Base-by-base conservation (phyloP, 2,888 invertebrate species). In the Cremastinae sp. region DNA sequence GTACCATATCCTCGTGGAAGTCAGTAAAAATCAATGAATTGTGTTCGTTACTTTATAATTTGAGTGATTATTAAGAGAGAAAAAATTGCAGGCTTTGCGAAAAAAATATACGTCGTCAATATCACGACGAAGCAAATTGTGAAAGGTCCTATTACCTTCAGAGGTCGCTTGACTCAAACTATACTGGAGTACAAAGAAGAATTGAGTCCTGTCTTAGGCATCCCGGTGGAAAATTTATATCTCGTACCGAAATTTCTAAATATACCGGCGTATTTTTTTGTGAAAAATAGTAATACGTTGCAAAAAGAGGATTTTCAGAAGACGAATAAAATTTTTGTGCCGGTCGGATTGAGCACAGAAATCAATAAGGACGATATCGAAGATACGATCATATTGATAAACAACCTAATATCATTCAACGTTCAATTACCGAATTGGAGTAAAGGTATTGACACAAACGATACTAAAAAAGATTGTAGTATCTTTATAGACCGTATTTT, bases 91-190 rank as follows among this genome's bases (percentile, higher is more conserved):
- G 92, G 90, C 79, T 88, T 92, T 38, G 88, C 90, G 59, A 91
- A 93, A 77, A 93, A 93, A 88, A 93, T 94, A 2, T 94, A 92
- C 85, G 89, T 92, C 61, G 92, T 95, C 49, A 92, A 94, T 87
- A 84, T 94, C 61, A 90, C 92, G 56, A 91, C 90, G 22, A 93
- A 93, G 84, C 93, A 93, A 64, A 88, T 92, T 74, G 90, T 92
- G 70, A 91, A 93, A 79, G 93, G 93, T 34, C 93, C 94, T 22
- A 90, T 91, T 79, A 90, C 90, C 81, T 91, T 95, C 8, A 91
- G 94, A 75, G 92, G 93, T 20, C 91, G 92, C 81, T 88, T 91
- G 34, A 90, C 90, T 53, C 92, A 93, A 80, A 92, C 92, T 16
- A 91, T 93, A 12, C 89, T 88, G 34, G 92, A 92, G 54, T 91